Conservation (phyloP, 2,113 vertebrate genomes). For the Campylomormyrus numenius region DNA sequence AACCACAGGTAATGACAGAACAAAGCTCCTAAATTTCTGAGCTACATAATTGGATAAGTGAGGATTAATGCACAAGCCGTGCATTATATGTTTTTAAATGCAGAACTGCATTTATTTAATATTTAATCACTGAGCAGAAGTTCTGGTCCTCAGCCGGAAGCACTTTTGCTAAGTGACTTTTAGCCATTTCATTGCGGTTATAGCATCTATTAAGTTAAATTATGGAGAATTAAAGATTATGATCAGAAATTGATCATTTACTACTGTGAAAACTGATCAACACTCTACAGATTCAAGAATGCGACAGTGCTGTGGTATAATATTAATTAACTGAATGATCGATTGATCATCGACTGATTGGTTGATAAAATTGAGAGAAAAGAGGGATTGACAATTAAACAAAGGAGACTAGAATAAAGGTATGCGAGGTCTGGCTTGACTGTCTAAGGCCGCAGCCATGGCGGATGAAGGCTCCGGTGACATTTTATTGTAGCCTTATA, state of each 20-base stretch:
- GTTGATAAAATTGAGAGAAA: neutral
- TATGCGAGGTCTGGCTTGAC: neutral
- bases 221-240: neutral
- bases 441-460: neutral
- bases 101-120: neutral
- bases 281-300: neutral
- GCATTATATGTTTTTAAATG: neutral
- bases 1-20: neutral
- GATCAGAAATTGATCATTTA: neutral
- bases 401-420: neutral
- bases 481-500: conserved; percentile 15
- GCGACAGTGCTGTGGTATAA: neutral
- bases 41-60: neutral
- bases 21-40: neutral
- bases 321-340: neutral
- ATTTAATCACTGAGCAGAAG: neutral
- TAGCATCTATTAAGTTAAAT: neutral
- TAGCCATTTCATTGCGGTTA: neutral
- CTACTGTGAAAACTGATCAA: neutral
- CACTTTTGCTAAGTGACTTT: neutral
- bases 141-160: neutral
- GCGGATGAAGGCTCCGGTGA: neutral
- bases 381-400: neutral
- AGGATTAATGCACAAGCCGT: neutral
- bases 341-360: neutral